These are phyloP conservation scores for Dorcus hopei DNA, from an alignment of 2,888 invertebrate species.

Conservation along the genomic window DNA sequence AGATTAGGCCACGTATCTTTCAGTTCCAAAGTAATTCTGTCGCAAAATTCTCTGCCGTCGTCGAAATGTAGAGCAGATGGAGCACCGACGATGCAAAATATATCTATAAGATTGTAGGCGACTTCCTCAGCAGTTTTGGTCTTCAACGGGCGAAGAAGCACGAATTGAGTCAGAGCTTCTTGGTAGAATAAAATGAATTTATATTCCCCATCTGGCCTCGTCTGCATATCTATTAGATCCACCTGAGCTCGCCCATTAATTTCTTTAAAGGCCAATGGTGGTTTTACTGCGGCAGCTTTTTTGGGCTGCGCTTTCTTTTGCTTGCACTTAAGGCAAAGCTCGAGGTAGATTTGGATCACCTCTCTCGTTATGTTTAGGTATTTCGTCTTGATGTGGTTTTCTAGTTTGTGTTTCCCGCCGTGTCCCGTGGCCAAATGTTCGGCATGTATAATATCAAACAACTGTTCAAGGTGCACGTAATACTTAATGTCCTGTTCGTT, in stretches of 20 bases:
- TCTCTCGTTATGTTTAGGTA: too few species aligned
- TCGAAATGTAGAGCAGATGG: constrained; percentile 27
- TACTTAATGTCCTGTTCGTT: constrained; percentile 2
- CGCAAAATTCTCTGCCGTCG: constrained; percentile 26
- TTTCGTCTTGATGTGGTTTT: too few species aligned
- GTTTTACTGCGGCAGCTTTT: too few species aligned
- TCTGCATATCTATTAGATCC: constrained; percentile 5
- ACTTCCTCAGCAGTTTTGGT: constrained; percentile 14
- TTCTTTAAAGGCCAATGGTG: too few species aligned
- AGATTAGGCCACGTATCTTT: constrained; percentile 31
- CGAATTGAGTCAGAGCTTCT: constrained; percentile 21
- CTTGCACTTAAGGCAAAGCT: too few species aligned
- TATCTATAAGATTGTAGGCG: constrained; percentile 17
- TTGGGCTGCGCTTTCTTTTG: too few species aligned
- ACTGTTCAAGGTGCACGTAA: constrained; percentile 4
- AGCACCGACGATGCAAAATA: constrained; percentile 22
- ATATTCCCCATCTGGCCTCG: constrained; percentile 9
- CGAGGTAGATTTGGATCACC: too few species aligned
- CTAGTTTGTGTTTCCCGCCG: background rate
- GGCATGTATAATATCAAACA: constrained; percentile 3
- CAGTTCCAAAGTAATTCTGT: constrained; percentile 23
- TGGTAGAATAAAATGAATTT: constrained; percentile 19
- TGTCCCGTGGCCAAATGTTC: constrained; percentile 2
- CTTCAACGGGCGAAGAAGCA: constrained; percentile 13
- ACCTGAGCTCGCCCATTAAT: background rate